Evolutionary conservation across 2,888 invertebrate species (phyloP).

Genomic region (Cosmorhoe ocellata): DNA sequence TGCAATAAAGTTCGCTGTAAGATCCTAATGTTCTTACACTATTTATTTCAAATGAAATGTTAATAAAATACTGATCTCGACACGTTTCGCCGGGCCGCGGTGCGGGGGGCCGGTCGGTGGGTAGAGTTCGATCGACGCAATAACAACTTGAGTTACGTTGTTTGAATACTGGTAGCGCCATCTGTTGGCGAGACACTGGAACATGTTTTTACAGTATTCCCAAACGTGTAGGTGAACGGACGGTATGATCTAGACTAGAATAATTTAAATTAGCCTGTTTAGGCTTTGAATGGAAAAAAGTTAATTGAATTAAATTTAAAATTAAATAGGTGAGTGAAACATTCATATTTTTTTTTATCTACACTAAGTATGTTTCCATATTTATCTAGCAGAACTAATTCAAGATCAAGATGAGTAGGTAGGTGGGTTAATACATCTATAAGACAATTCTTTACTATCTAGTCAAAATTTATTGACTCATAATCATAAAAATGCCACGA

Average conservation of each 20-base stretch:
- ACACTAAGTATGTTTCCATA: too few species aligned
- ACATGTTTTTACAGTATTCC: not conserved
- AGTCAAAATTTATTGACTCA: too few species aligned
- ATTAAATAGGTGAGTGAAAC: not conserved
- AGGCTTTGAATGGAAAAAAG: conserved; percentile 1
- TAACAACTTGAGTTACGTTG: not conserved
- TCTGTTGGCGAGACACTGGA: conserved; percentile 36
- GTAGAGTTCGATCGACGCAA: conserved; percentile 25
- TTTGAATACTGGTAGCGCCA: conserved; percentile 49
- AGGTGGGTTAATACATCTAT: too few species aligned
- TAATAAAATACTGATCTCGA: conserved; percentile 23
- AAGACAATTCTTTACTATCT: too few species aligned
- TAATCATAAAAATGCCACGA: too few species aligned
- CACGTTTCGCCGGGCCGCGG: conserved; percentile 27
- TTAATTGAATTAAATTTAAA: conserved; percentile 2
- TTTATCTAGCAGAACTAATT: too few species aligned
- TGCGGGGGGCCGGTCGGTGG: conserved; percentile 4
- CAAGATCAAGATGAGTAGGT: too few species aligned
- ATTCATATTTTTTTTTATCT: too few species aligned
- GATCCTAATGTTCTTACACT: not conserved
- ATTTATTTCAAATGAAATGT: conserved; percentile 26
- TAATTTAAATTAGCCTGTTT: conserved; percentile 1
- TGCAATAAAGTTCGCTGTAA: not conserved
- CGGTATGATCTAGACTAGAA: not conserved
- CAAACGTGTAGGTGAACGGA: too few species aligned